These are phyloP conservation scores for Ptychobarbus kaznakovi DNA, from an alignment of 2,797 vertebrate species.

Conservation along the genomic window DNA sequence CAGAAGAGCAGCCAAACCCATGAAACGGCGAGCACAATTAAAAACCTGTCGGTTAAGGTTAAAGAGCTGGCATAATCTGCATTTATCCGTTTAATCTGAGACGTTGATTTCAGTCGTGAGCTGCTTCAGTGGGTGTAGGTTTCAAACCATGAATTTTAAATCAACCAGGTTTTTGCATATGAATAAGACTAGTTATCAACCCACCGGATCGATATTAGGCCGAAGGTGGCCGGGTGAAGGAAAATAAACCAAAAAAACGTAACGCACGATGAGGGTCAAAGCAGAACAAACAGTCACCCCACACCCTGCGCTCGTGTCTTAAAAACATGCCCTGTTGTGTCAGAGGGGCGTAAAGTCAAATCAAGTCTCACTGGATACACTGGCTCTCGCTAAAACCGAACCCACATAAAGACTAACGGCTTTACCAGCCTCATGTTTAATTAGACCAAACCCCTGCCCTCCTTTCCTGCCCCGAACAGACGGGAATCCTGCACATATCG, in stretches of 20 bases:
- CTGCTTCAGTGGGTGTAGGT: background rate
- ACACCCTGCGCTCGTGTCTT: conserved; percentile 43
- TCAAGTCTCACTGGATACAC: conserved; percentile 71
- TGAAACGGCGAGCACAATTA: background rate
- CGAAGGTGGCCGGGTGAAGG: background rate
- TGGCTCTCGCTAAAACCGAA: conserved; percentile 65
- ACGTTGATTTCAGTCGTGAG: background rate
- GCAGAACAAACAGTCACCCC: background rate
- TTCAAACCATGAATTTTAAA: background rate
- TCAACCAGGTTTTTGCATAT: background rate
- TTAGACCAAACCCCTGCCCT: conserved; percentile 70
- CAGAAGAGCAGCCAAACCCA: conserved; percentile 22
- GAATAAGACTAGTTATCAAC: background rate
- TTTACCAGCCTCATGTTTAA: conserved; percentile 68
- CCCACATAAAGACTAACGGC: conserved; percentile 74
- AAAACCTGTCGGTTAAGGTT: conserved; percentile 23
- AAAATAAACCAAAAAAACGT: background rate
- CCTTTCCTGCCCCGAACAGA: conserved; percentile 50
- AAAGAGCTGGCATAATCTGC: background rate
- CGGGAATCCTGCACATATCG: conserved; percentile 51
- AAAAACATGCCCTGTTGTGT: conserved; percentile 63
- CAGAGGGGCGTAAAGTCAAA: conserved; percentile 64
- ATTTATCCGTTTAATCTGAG: background rate
- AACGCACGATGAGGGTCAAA: background rate
- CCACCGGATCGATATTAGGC: background rate